Evolutionary conservation across 2,888 invertebrate genomes (phyloP), one percentile per base, ranked within the genome.

Genomic region (Eurytoma adleriae): DNA sequence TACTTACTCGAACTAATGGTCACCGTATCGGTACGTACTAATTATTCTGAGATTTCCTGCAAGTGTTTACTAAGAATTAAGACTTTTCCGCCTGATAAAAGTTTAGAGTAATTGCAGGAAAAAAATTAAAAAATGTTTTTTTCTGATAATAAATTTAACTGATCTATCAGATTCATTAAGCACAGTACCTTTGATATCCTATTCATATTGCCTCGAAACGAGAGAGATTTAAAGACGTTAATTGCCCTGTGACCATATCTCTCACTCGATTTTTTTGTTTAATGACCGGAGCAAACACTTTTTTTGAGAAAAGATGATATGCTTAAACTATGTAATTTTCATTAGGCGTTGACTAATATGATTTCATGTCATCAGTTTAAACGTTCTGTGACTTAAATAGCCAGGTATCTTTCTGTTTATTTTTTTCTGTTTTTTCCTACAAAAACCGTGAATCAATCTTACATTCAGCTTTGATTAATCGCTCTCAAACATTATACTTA

Each of bases 361-460:
- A 80, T 67, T 80, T 80, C 57, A 71, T 80, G 76, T 79, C 73
- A 56, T 73, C 68, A 30, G 30, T 24, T 62, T 62, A 66, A 78
- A 64, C 30, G 66, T 20, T 57, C 27, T n/a, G 13, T n/a, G 52
- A 71, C 72, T 71, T 78, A 71, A 71, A 72, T 59, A 67, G 59
- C 27, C 57, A 18, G 30, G 66, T 70, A 77, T 70, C 27, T 50
- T 66, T 64, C 27, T 64, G 27, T 77, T 77, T 54, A 61, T 71
- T 71, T 78, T 71, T 66, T 56, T n/a, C 27, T 30, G 40, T 50
- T 62, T 24, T 78, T 56, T 70, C 69, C 16, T n/a, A 20, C 50
- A n/a, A 74, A 54, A 56, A 24, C 24, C 20, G 56, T n/a, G 66
- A 75, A 78, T 75, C 69, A 78, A 71, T 78, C 18, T 20, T 66